A percentile compares a stretch with the other conserved stretches of the same genome.
Conservation (phyloP, 1,140 invertebrate species). For the Ectropis grisescens region DNA sequence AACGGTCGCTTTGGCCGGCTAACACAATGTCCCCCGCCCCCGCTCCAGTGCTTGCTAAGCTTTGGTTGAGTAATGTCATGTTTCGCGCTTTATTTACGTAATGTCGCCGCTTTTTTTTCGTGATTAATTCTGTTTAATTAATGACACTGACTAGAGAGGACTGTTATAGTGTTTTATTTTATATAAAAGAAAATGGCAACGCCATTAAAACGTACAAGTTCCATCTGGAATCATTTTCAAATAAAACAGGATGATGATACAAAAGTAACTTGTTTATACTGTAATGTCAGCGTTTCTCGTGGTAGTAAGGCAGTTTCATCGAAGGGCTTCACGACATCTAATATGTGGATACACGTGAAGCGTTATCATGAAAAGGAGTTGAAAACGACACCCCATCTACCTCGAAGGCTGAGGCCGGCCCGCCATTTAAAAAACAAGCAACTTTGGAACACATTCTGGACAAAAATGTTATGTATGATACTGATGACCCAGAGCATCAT, state of each 20-base stretch:
- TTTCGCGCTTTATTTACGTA: no score
- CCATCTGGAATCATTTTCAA: slow-evolving; percentile 3
- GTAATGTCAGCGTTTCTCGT: background rate
- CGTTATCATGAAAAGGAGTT: slow-evolving; percentile 3
- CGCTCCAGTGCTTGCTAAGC: no score
- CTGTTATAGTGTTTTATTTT: background rate
- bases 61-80: no score
- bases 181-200: slow-evolving; percentile 3
- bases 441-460: background rate
- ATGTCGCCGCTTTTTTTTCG: no score
- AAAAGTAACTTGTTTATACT: slow-evolving; percentile 3
- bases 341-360: slow-evolving; percentile 4
- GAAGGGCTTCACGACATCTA: slow-evolving; percentile 1
- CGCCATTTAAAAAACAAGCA: no score
- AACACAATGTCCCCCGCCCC: no score
- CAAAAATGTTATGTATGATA: slow-evolving; percentile 1
- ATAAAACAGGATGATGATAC: slow-evolving; percentile 2
- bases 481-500: slow-evolving; percentile 1
- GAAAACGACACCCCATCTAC: background rate
- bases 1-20: no score
- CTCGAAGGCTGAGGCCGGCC: no score
- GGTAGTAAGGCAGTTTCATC: slow-evolving; percentile 1
- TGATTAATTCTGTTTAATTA: no score
- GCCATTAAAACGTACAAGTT: slow-evolving; percentile 4
- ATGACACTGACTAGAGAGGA: slow-evolving; percentile 1